Base-by-base conservation (phyloP, 2,113 vertebrate genomes). In the Halichoerus grypus region DNA sequence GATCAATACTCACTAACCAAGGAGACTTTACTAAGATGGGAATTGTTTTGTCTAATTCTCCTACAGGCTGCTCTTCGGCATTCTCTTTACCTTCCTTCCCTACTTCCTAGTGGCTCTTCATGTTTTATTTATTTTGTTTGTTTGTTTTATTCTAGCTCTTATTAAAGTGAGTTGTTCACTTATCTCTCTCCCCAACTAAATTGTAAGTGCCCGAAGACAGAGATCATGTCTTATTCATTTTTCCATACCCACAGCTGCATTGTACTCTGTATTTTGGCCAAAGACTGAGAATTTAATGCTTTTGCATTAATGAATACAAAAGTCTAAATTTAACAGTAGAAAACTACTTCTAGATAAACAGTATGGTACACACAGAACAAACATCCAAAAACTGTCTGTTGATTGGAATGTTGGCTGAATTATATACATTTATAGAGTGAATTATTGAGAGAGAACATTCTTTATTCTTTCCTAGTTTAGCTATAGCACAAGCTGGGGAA, bases 241-340 rank as follows among this genome's bases (percentile, higher is more conserved):
- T 96, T 88, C 53, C 22, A 87, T 82, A 67, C 46, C 59, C 42
- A 79, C 31, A 84, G 51, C 71, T 84, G 42, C 55, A 33, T 76
- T 88, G 80, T 67, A 72, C 53, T 82, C 33, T 76, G 26, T 81
- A 76, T 57, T 95, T 95, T 91, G 51, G 13, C 21, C 72, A 71
- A 53, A 59, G 39, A 80, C 39, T 61, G 31, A 76, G 21, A 85
- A 57, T 88, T 74, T 69, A 53, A 69, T 76, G 55, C 51, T 91
- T 97, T 85, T 76, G 51, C 72, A 88, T 91, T 81, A 88, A 91
- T 86, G 87, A 87, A 80, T 71, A 49, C n/a, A 88, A 84, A 96
- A 88, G 24, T 77, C 72, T 93, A 92, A 59, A 91, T 94, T 72
- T 98, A 90, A 93, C 55, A 97, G 42, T 92, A 67, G 19, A 86